phyloP scores from a whole-genome alignment of 1,140 invertebrate species.

The Wasmannia auropunctata region DNA sequence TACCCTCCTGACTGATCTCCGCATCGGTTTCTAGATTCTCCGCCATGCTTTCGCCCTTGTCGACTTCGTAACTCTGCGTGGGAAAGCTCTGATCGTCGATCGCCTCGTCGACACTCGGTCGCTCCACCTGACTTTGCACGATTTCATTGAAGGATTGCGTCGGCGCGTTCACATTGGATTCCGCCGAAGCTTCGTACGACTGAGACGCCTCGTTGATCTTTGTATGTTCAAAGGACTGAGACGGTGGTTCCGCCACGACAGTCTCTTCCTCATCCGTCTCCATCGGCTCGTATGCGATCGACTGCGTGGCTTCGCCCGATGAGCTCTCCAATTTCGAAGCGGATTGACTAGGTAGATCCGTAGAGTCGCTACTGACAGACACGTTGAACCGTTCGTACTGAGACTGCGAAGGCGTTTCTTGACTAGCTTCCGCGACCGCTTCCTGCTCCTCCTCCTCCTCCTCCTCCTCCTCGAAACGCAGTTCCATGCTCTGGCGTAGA shows the following conservation, averaged over 20 bases:
- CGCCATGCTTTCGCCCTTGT: slow-evolving; percentile 77
- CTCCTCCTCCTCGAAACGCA: slow-evolving; percentile 71
- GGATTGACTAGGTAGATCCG: slow-evolving; percentile 81
- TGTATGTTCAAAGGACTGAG: slow-evolving; percentile 80
- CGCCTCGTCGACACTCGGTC: slow-evolving; percentile 63
- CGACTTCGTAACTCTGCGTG: slow-evolving; percentile 82
- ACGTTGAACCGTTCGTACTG: slow-evolving; percentile 76
- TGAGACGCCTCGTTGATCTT: slow-evolving; percentile 76
- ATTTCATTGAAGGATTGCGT: slow-evolving; percentile 82
- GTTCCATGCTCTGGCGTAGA: slow-evolving; percentile 55
- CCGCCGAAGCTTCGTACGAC: slow-evolving; percentile 71
- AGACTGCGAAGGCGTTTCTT: slow-evolving; percentile 81
- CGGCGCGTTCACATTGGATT: slow-evolving; percentile 75
- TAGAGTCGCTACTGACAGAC: slow-evolving; percentile 64
- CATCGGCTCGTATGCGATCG: slow-evolving; percentile 75
- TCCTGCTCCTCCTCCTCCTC: slow-evolving; percentile 66
- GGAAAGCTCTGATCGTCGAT: slow-evolving; percentile 82
- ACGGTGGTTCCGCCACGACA: slow-evolving; percentile 73
- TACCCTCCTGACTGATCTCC: slow-evolving; percentile 81
- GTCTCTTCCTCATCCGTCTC: slow-evolving; percentile 76
- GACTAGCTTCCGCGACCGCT: slow-evolving; percentile 71
- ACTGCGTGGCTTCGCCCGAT: slow-evolving; percentile 76
- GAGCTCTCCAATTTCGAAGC: slow-evolving; percentile 75
- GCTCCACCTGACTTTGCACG: slow-evolving; percentile 73
- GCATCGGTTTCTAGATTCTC: slow-evolving; percentile 79